Evolutionary conservation across 2,888 invertebrate species (phyloP).

Genomic region (Plebejus melissa): DNA sequence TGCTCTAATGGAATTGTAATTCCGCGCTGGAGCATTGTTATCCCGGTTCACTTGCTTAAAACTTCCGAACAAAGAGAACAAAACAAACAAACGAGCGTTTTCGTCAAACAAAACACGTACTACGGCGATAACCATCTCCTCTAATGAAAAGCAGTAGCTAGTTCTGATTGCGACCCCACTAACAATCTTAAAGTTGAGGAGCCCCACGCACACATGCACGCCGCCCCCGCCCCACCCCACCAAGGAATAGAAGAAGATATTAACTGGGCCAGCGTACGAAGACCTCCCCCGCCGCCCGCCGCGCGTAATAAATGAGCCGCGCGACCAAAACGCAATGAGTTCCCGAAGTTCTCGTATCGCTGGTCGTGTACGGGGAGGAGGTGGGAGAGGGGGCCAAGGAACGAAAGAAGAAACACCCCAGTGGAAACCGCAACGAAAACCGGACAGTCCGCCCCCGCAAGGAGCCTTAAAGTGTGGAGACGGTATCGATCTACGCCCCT

Average conservation of each 20-base stretch:
- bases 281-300: conserved; percentile 45
- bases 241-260: conserved; percentile 59
- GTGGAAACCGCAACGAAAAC: conserved; percentile 47
- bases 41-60: conserved; percentile 34
- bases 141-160: conserved; percentile 72
- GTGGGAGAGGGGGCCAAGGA: conserved; percentile 54
- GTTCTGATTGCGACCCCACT: conserved; percentile 73
- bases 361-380: conserved; percentile 47
- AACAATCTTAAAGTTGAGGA: conserved; percentile 74
- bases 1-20: conserved; percentile 23
- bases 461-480: conserved; percentile 63
- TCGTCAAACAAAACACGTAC: conserved; percentile 65
- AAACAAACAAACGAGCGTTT: conserved; percentile 53
- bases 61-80: conserved; percentile 41
- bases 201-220: conserved; percentile 56
- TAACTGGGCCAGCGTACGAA: conserved; percentile 44
- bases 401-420: conserved; percentile 69
- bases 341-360: conserved; percentile 51
- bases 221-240: conserved; percentile 49
- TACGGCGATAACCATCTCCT: conserved; percentile 66
- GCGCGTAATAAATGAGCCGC: conserved; percentile 38
- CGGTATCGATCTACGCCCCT: conserved; percentile 63
- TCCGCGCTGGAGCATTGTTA: conserved; percentile 30
- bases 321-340: conserved; percentile 47
- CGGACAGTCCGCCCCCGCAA: conserved; percentile 50